phyloP scores from a whole-genome alignment of 2,888 invertebrate species.

The Glyphotaelius pellucidus region DNA sequence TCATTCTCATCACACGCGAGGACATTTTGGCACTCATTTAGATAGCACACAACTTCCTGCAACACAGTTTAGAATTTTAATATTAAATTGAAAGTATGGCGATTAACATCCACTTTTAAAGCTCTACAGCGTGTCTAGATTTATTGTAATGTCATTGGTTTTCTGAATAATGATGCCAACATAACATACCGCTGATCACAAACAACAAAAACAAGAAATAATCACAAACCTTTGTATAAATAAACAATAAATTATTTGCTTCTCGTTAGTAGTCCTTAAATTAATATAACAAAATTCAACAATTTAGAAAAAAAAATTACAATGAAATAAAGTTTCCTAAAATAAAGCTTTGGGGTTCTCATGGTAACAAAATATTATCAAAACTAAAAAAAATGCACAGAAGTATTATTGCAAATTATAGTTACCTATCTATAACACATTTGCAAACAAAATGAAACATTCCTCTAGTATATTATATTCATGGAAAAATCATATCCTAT shows the following conservation, averaged over 20 bases:
- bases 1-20: no score
- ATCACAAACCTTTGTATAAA: constrained; percentile 48
- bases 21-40: no score
- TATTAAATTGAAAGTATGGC: no score
- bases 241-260: constrained; percentile 13
- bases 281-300: constrained; percentile 13
- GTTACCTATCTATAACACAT: background rate
- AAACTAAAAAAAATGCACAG: background rate
- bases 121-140: no score
- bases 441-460: background rate
- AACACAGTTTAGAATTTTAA: no score
- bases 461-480: background rate
- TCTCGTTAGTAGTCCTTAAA: background rate
- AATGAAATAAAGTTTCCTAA: constrained; percentile 22
- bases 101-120: no score
- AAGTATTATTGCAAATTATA: constrained; percentile 14
- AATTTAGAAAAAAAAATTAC: background rate
- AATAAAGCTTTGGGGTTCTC: constrained; percentile 37
- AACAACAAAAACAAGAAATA: constrained; percentile 20
- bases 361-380: background rate
- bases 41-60: no score
- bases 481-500: constrained; percentile 1
- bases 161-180: constrained; percentile 26
- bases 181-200: constrained; percentile 7
- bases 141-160: no score